phyloP scores from a whole-genome alignment of 2,888 invertebrate genomes.

The Sarcophaga rosellei region DNA sequence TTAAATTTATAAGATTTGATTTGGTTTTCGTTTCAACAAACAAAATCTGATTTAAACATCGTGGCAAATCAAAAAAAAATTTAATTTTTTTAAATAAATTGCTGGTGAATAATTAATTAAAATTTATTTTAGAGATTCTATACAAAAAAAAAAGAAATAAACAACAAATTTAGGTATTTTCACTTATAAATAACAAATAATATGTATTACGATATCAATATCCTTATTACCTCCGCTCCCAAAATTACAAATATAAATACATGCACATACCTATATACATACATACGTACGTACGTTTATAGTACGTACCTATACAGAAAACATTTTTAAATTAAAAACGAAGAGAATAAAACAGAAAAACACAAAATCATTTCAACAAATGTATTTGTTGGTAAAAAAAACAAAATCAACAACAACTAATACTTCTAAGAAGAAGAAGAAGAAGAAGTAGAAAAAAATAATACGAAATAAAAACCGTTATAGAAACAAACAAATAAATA shows the following conservation, averaged over 20 bases:
- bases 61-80: slow-evolving; percentile 12
- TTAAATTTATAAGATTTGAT: slow-evolving; percentile 32
- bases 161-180: slow-evolving; percentile 35
- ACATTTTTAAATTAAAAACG: background rate
- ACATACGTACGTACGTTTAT: slow-evolving; percentile 1
- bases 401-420: background rate
- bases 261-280: slow-evolving; percentile 16
- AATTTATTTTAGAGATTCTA: slow-evolving; percentile 6
- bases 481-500: slow-evolving; percentile 18
- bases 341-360: slow-evolving; percentile 21
- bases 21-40: background rate
- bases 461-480: slow-evolving; percentile 2
- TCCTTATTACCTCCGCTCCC: background rate
- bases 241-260: slow-evolving; percentile 2
- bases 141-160: background rate
- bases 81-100: slow-evolving; percentile 55
- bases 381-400: slow-evolving; percentile 27
- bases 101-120: slow-evolving; percentile 58
- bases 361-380: slow-evolving; percentile 43
- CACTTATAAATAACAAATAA: slow-evolving; percentile 19
- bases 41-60: slow-evolving; percentile 48
- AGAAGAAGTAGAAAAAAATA: background rate
- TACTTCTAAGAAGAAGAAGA: slow-evolving; percentile 14
- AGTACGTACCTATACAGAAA: background rate
- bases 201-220: slow-evolving; percentile 4